These are phyloP conservation scores for Zoanthus gigantus DNA, from an alignment of 92 coral and sea anemone genomes.

Conservation along the genomic window DNA sequence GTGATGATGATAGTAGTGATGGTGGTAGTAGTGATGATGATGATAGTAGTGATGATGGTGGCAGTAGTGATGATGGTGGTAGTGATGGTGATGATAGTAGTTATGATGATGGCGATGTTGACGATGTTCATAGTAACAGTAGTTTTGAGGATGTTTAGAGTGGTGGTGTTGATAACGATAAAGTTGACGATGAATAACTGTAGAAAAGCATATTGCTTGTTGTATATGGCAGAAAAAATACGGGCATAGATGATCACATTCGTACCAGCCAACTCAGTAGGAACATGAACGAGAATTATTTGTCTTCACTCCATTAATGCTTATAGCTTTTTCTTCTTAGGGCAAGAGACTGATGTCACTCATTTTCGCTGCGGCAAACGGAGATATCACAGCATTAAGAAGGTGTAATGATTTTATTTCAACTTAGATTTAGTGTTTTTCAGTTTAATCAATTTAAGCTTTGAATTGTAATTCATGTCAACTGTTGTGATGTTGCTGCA, in stretches of 20 bases:
- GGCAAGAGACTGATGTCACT: conserved; percentile 62
- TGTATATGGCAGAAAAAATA: no score
- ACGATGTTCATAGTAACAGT: background rate
- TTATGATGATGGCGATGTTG: background rate
- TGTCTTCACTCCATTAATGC: background rate
- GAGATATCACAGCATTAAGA: conserved; percentile 72
- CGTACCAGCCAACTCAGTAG: no score
- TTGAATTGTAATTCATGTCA: no score
- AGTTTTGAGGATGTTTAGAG: background rate
- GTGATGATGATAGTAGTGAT: background rate
- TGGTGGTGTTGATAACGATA: background rate
- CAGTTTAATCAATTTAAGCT: no score
- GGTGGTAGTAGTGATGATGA: background rate
- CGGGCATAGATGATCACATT: no score
- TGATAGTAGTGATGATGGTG: background rate
- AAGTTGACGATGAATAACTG: background rate
- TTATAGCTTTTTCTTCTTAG: conserved; percentile 22
- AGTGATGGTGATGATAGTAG: background rate
- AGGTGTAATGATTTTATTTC: conserved; percentile 27
- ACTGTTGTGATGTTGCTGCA: no score
- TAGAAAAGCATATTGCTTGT: background rate
- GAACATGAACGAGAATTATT: no score
- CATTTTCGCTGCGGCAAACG: conserved; percentile 69
- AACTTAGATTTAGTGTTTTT: no score
- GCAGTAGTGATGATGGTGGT: background rate